Evolutionary conservation across 2,888 invertebrate genomes (phyloP).

Genomic region (Platycnemis pennipes): DNA sequence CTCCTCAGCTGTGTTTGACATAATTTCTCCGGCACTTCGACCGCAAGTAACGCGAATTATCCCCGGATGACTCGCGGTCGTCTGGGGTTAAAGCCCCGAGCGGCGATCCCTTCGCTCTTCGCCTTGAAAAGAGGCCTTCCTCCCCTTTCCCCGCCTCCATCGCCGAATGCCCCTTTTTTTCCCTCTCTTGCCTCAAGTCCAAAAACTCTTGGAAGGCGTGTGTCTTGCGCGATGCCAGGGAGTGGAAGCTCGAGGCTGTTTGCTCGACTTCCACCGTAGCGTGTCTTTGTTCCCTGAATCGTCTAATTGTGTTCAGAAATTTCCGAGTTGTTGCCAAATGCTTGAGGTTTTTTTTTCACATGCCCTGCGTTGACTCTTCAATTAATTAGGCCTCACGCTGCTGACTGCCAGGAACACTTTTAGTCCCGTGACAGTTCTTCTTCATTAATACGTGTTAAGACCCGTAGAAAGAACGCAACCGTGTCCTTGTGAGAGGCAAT

Average conservation of each 20-base stretch:
- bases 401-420: not conserved
- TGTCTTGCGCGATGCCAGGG: not conserved
- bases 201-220: not conserved
- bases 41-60: not conserved
- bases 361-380: not conserved
- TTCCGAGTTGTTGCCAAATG: not conserved
- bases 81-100: not conserved
- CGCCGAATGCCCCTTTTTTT: not conserved
- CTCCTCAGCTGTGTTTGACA: not conserved
- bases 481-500: not conserved
- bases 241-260: not conserved
- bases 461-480: not conserved
- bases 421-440: not conserved
- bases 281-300: conserved; percentile 8
- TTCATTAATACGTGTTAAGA: not conserved
- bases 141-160: not conserved
- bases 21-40: not conserved
- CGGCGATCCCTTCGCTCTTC: not conserved
- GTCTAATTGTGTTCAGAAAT: conserved; percentile 20
- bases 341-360: not conserved
- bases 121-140: not conserved
- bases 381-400: not conserved
- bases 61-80: not conserved
- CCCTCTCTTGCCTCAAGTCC: not conserved
- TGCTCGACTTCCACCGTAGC: not conserved